phyloP scores from a whole-genome alignment of 1,140 invertebrate species.

The Trichomalopsis sarcophagae region DNA sequence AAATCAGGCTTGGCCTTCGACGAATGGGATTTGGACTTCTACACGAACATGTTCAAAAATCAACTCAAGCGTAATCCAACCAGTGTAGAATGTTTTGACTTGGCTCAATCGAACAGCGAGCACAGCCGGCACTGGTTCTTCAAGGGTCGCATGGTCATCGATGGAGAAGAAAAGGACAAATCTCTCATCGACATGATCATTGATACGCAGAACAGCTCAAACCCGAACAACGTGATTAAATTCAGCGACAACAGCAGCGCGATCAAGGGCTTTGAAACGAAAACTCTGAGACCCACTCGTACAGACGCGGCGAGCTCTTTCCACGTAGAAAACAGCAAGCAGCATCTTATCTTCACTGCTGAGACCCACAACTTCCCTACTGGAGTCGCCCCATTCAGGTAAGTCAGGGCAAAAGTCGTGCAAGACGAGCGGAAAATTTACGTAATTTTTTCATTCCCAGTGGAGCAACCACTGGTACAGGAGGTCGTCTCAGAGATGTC shows the following conservation, averaged over 20 bases:
- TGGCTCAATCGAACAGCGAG: conserved; percentile 98
- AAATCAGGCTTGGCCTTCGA: conserved; percentile 87
- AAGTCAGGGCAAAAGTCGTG: conserved; percentile 30
- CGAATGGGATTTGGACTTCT: conserved; percentile 91
- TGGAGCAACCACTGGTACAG: conserved; percentile 97
- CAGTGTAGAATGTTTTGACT: conserved; percentile 97
- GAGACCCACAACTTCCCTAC: conserved; percentile 99
- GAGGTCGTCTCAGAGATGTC: conserved; percentile 95
- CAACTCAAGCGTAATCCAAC: conserved; percentile 95
- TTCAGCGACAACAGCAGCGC: conserved; percentile 98
- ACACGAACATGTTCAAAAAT: conserved; percentile 86
- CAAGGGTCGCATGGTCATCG: conserved; percentile 91
- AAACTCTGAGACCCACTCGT: conserved; percentile 79
- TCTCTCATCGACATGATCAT: conserved; percentile 96
- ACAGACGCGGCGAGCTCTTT: conserved; percentile 81
- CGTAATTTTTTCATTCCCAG: conserved; percentile 71
- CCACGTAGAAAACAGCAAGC: conserved; percentile 75
- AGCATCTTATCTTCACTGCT: conserved; percentile 98
- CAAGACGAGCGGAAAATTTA: background rate
- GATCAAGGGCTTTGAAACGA: conserved; percentile 88
- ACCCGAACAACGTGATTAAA: conserved; percentile 97
- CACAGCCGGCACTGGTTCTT: conserved; percentile 96
- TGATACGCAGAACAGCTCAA: conserved; percentile 89
- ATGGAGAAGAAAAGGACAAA: conserved; percentile 85
- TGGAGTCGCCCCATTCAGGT: conserved; percentile 90